Evolutionary conservation across 2,113 vertebrate species (phyloP).

Genomic region (Protomyctophum bolini): DNA sequence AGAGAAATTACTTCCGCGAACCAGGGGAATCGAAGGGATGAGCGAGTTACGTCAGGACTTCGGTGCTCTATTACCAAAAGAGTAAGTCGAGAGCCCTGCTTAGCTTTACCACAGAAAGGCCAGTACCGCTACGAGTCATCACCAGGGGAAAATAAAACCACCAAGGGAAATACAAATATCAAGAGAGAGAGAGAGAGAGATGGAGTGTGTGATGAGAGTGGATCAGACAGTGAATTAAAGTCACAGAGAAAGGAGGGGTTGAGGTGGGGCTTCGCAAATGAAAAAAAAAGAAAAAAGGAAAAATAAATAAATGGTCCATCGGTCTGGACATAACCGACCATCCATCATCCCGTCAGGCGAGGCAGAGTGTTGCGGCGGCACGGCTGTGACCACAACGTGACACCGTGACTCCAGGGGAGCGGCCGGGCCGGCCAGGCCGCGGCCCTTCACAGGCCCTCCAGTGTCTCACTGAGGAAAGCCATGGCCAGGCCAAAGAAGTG

Average conservation of each 20-base stretch:
- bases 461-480: slow-evolving; percentile 10
- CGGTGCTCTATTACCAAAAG: too few species aligned
- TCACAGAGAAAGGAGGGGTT: background rate
- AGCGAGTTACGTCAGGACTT: too few species aligned
- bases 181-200: background rate
- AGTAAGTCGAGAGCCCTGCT: too few species aligned
- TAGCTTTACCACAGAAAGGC: too few species aligned
- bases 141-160: too few species aligned
- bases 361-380: slow-evolving; percentile 31
- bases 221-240: background rate
- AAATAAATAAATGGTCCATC: slow-evolving; percentile 12
- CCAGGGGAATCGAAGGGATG: too few species aligned
- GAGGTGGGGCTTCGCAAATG: background rate
- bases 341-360: slow-evolving; percentile 58
- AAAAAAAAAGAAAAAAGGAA: background rate
- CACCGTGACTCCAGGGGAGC: slow-evolving; percentile 41
- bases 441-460: slow-evolving; percentile 34
- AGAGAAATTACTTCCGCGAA: too few species aligned
- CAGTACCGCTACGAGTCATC: too few species aligned
- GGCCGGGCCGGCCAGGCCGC: background rate
- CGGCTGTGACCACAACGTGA: slow-evolving; percentile 50
- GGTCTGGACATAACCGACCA: slow-evolving; percentile 22
- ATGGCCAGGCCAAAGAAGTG: slow-evolving; percentile 5
- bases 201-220: slow-evolving; percentile 1
- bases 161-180: too few species aligned